Evolutionary conservation across 2,888 invertebrate species (phyloP).

Genomic region (Parnassius orleans): DNA sequence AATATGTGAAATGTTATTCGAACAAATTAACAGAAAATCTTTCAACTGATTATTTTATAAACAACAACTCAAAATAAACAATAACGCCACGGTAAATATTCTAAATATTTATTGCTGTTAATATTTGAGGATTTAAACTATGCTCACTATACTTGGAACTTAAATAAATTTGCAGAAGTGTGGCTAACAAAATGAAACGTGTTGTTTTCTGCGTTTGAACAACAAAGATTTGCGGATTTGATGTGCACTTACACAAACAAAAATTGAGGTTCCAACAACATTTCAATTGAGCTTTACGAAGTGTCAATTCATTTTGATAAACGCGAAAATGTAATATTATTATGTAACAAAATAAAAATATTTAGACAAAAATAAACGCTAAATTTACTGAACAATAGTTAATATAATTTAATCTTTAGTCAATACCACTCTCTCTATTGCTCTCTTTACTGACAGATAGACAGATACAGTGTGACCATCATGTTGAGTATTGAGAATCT

Average conservation of each 20-base stretch:
- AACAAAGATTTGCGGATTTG: slow-evolving; percentile 62
- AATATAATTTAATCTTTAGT: slow-evolving; percentile 39
- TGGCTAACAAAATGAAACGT: slow-evolving; percentile 44
- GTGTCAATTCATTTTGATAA: slow-evolving; percentile 23
- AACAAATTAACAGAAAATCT: too few relatives aligned
- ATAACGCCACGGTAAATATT: slow-evolving; percentile 27
- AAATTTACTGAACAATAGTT: slow-evolving; percentile 29
- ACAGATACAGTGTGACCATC: background rate
- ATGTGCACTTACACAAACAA: slow-evolving; percentile 57
- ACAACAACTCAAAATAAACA: slow-evolving; percentile 50
- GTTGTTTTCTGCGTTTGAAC: slow-evolving; percentile 61
- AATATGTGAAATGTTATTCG: too few relatives aligned
- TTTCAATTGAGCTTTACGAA: slow-evolving; percentile 38
- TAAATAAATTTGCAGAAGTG: background rate
- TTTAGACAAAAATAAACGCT: slow-evolving; percentile 27
- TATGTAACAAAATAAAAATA: slow-evolving; percentile 14
- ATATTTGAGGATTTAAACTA: background rate
- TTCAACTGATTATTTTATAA: background rate
- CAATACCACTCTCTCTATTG: slow-evolving; percentile 64
- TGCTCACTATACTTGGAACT: background rate
- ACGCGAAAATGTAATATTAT: slow-evolving; percentile 7
- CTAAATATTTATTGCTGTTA: background rate
- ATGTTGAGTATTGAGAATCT: too few relatives aligned
- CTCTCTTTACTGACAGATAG: slow-evolving; percentile 43
- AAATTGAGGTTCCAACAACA: slow-evolving; percentile 47